phyloP scores from a whole-genome alignment of 1,140 invertebrate genomes.

The Lepidurus apus region DNA sequence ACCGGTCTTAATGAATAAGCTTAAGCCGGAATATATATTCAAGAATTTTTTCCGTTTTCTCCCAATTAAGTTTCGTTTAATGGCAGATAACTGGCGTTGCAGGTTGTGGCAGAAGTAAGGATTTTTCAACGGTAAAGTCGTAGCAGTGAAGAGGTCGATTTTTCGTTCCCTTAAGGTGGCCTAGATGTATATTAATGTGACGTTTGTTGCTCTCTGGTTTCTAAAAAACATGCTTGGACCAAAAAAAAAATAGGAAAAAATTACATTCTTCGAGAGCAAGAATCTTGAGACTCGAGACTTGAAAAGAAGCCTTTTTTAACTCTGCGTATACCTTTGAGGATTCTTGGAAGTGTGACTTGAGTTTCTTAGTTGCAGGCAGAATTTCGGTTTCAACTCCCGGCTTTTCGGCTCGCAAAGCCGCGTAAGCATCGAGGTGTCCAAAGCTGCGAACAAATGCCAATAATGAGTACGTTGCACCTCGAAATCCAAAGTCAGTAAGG shows the following conservation, averaged over 20 bases:
- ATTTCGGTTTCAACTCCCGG: too few species aligned
- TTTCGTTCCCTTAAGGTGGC: neutral
- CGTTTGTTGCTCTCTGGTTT: neutral
- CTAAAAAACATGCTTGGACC: neutral
- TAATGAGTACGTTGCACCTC: conserved; percentile 5
- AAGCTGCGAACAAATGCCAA: neutral
- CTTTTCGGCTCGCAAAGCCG: too few species aligned
- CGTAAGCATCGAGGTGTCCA: too few species aligned
- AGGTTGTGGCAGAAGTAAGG: too few species aligned
- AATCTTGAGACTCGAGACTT: neutral
- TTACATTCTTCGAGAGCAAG: neutral
- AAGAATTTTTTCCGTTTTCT: neutral
- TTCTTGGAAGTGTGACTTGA: conserved; percentile 16
- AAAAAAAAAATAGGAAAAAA: neutral
- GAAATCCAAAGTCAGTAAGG: neutral
- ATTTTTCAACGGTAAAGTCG: too few species aligned
- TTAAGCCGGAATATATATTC: neutral
- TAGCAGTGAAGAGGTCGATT: neutral
- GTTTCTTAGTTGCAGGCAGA: neutral
- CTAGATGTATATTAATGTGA: neutral
- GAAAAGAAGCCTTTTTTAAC: neutral
- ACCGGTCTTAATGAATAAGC: neutral
- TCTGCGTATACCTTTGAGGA: neutral
- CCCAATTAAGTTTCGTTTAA: too few species aligned
- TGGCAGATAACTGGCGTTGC: too few species aligned